Evolutionary conservation across 2,113 vertebrate genomes (phyloP).

Genomic region (Sceloporus undulatus): DNA sequence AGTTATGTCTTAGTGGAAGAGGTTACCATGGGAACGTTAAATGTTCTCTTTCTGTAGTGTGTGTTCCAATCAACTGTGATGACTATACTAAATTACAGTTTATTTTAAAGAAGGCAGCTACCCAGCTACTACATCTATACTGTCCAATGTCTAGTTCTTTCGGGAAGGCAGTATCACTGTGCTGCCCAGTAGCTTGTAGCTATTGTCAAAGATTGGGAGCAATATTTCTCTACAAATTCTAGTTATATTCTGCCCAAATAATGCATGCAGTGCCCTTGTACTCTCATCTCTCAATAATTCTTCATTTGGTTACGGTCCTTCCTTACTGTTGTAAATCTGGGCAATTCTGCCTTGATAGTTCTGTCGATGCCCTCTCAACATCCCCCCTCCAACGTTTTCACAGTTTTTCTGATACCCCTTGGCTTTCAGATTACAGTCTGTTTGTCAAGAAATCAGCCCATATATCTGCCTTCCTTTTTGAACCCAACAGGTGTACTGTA

Average conservation of each 20-base stretch:
- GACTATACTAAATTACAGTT: constrained; percentile 15
- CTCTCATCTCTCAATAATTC: not conserved
- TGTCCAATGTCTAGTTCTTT: not conserved
- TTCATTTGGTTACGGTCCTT: not conserved
- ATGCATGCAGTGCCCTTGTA: not conserved
- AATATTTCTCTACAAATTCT: not conserved
- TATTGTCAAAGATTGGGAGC: not conserved
- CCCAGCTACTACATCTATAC: not conserved
- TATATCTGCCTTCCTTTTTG: not conserved
- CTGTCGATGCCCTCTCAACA: not conserved
- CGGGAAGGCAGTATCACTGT: not conserved
- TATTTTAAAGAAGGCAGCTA: constrained; percentile 16
- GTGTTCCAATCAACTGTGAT: not conserved
- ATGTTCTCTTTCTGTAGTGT: constrained; percentile 12
- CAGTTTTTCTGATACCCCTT: not conserved
- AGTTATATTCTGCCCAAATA: not conserved
- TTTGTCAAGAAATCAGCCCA: not conserved
- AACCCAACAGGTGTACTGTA: not conserved
- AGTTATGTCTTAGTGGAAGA: not conserved
- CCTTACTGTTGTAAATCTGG: not conserved
- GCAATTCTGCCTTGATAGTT: not conserved
- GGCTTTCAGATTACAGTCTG: not conserved
- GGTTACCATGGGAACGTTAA: constrained; percentile 51
- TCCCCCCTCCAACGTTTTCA: not conserved
- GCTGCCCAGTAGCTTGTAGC: constrained; percentile 2